Evolutionary conservation across 2,888 invertebrate genomes (phyloP), one percentile per base, ranked within the genome.

Genomic region (Eristalinus aeneus): DNA sequence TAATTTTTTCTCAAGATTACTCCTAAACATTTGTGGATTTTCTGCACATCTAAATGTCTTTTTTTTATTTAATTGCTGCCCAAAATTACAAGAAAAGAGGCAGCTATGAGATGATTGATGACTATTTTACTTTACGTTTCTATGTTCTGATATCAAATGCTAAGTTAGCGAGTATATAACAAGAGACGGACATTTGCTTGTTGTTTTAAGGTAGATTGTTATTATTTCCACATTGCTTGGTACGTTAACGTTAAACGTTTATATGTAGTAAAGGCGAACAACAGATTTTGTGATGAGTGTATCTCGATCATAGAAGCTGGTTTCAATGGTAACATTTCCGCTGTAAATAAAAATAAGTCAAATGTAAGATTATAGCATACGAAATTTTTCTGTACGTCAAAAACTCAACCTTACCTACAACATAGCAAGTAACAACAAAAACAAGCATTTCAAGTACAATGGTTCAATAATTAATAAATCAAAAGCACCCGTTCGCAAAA

Each of bases 281-380:
- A 96, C 96, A 20, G 99, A 99, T 64, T 98, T 98, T 84, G 98
- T 97, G 88, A 99, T 97, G 89, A 98, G 94, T 67, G 98, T 94
- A 90, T 98, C 97, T 89, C 97, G 98, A 92, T 99, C 99, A 92
- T 95, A 99, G 93, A 99, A 99, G 92, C 97, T 97, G 0, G 98
- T 99, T 94, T 99, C 98, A 89, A 99, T 98, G 31, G 98, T 97
- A 69, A 98, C 96, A 91, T 99, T 98, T 10, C 99, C 98, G 93
- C 98, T 98, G 94, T 83, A 95, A 95, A 89, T 60, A 31, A 53
- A 6, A 72, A 61, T n/a, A n/a, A n/a, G n/a, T n/a, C n/a, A n/a
- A 56, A 10, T 58, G 23, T 11, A 32, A n/a, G n/a, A 22, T 46
- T 12, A 23, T 23, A 9, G 22, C 12, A 6, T 2, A 10, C n/a